These are phyloP conservation scores for Saturnia japonica DNA, from an alignment of 2,888 invertebrate species.

Conservation along the genomic window DNA sequence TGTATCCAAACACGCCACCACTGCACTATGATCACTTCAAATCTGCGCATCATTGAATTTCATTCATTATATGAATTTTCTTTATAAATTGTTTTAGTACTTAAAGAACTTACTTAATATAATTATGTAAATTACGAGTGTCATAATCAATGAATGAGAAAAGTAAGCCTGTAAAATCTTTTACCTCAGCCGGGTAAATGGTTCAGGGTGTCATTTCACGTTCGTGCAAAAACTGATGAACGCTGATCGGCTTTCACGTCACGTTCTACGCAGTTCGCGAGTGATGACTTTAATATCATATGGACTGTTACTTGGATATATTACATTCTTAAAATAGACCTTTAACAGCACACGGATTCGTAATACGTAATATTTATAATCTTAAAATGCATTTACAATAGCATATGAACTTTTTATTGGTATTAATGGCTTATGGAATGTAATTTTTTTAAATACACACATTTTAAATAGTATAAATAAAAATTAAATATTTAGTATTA, in stretches of 20 bases:
- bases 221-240: conserved; percentile 3
- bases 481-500: too few species aligned
- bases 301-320: not conserved
- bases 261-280: not conserved
- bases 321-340: not conserved
- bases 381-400: not conserved
- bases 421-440: too few species aligned
- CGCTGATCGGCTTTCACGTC: not conserved
- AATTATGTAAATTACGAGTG: not conserved
- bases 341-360: too few species aligned
- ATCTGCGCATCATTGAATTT: too few species aligned
- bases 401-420: too few species aligned
- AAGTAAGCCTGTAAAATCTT: not conserved
- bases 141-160: conserved; percentile 1
- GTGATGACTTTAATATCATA: conserved; percentile 1
- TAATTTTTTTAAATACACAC: too few species aligned
- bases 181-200: conserved; percentile 2
- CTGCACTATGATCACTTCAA: too few species aligned
- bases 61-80: too few species aligned
- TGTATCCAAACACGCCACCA: too few species aligned
- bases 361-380: not conserved
- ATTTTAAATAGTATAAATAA: too few species aligned
- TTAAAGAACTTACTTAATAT: not conserved
- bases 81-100: too few species aligned
- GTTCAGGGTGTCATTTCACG: not conserved